Evolutionary conservation across 2,113 vertebrate species (phyloP), one percentile per base, ranked within the genome.

Genomic region (Empidonax alnorum): DNA sequence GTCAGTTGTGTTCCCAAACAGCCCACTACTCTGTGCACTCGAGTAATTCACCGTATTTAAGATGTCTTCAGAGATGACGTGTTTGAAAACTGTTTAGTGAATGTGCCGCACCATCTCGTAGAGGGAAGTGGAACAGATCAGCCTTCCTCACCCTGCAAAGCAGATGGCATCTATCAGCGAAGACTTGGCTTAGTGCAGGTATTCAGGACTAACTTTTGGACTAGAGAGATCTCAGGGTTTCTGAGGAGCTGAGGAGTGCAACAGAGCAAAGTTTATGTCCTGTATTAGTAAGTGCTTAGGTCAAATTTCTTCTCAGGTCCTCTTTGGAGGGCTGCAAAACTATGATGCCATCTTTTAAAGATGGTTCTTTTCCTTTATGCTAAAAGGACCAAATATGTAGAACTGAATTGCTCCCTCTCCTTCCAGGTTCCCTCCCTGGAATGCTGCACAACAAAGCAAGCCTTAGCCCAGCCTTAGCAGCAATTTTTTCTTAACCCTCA

Each of bases 41-140:
- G 0, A 41, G 42, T 59, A 67, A 27, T 58, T 89, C 18, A 4
- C 0, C 0, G 33, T 56, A 21, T 88, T 95, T 88, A 55, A 80
- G 56, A 35, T 37, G 14, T 44, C 41, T 83, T 83, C 59, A 68
- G 72, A 49, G 52, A 58, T 66, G 46, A 77, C 0, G 2, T 58
- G 28, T 86, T 81, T 49, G 66, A 75, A 79, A 96, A 68, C 39
- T 23, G n/a, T 24, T 79, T 11, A 41, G 65, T 2, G 3, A 27
- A 46, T 15, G 15, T 65, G 65, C 52, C 0, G 0, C 0, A 0
- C 75, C 2, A 1, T 33, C 65, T 44, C 27, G n/a, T 14, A 88
- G 74, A 56, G 0, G 2, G 46, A 59, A 62, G 42, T 9, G 2
- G 71, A 83, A 79, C 1, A 2, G 59, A 28, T 13, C 63, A 84